Conservation (phyloP, 1,140 invertebrate genomes). For the Meloidogyne chitwoodi region DNA sequence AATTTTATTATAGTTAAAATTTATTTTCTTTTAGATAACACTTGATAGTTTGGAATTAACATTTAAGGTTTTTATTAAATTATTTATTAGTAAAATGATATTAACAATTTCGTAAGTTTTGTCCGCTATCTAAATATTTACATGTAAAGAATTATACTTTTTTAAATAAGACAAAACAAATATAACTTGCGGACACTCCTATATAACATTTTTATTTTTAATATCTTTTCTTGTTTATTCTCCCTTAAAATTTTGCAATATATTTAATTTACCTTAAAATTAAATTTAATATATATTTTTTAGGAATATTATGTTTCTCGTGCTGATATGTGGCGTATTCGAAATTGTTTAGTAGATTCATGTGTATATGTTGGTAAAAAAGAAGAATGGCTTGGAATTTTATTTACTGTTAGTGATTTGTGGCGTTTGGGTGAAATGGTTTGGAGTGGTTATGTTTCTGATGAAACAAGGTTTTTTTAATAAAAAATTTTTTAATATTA, state of each 20-base stretch:
- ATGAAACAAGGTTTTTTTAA: slow-evolving; percentile 83
- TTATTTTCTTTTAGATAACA: slow-evolving; percentile 66
- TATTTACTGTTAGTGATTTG: slow-evolving; percentile 57
- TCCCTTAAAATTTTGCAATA: background rate
- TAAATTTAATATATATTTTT: too few relatives aligned
- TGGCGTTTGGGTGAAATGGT: slow-evolving; percentile 59
- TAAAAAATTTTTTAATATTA: slow-evolving; percentile 70
- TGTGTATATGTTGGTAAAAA: slow-evolving; percentile 93
- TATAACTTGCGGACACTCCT: too few relatives aligned
- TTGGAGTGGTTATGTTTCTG: slow-evolving; percentile 86
- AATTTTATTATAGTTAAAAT: background rate
- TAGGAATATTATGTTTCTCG: slow-evolving; percentile 89
- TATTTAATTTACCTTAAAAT: too few relatives aligned
- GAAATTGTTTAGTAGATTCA: slow-evolving; percentile 80
- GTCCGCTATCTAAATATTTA: too few relatives aligned
- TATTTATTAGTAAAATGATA: too few relatives aligned
- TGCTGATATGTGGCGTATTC: slow-evolving; percentile 95
- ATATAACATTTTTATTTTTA: too few relatives aligned
- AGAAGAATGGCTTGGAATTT: slow-evolving; percentile 76
- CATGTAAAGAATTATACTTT: too few relatives aligned
- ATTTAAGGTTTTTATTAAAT: slow-evolving; percentile 72
- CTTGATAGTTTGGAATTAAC: slow-evolving; percentile 91
- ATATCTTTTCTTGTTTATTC: background rate
- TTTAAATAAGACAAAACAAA: too few relatives aligned
- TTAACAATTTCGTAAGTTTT: too few relatives aligned